Evolutionary conservation across 2,113 vertebrate species (phyloP).

Genomic region (Leiothrix lutea): DNA sequence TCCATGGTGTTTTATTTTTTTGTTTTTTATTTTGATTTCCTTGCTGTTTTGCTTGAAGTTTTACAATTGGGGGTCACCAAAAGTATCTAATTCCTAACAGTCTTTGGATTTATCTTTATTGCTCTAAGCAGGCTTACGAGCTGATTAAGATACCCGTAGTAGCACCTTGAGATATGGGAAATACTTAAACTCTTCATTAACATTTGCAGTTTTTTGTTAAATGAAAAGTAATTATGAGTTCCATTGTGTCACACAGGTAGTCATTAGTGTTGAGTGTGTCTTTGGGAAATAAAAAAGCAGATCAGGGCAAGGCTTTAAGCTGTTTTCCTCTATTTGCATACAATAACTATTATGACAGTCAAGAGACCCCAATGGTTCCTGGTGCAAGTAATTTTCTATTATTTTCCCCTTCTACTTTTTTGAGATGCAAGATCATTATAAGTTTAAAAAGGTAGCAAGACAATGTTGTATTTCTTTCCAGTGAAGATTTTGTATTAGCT

Average conservation of each 20-base stretch:
- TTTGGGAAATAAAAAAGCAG: slow-evolving; percentile 4
- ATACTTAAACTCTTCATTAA: slow-evolving; percentile 22
- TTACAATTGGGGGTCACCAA: background rate
- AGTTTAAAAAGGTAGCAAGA: background rate
- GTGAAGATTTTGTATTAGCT: background rate
- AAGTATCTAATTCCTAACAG: background rate
- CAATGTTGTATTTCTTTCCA: background rate
- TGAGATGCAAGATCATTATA: background rate
- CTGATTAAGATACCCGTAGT: background rate
- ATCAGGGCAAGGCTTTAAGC: background rate
- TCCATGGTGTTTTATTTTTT: background rate
- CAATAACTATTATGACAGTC: background rate
- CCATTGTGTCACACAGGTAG: background rate
- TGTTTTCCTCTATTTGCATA: background rate
- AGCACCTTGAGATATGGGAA: background rate
- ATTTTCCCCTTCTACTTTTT: background rate
- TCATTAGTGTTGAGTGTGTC: slow-evolving; percentile 6
- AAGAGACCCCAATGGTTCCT: background rate
- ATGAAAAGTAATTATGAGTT: slow-evolving; percentile 38
- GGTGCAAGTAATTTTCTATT: background rate
- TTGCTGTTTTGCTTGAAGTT: background rate
- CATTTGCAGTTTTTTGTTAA: slow-evolving; percentile 25
- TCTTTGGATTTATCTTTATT: slow-evolving; percentile 19
- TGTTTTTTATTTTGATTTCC: background rate
- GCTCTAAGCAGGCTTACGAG: slow-evolving; percentile 10